Percentiles rank a stretch among this genome's conserved stretches.
Evolutionary conservation across 2,888 invertebrate species (phyloP).

Genomic region (Conops quadrifasciatus): DNA sequence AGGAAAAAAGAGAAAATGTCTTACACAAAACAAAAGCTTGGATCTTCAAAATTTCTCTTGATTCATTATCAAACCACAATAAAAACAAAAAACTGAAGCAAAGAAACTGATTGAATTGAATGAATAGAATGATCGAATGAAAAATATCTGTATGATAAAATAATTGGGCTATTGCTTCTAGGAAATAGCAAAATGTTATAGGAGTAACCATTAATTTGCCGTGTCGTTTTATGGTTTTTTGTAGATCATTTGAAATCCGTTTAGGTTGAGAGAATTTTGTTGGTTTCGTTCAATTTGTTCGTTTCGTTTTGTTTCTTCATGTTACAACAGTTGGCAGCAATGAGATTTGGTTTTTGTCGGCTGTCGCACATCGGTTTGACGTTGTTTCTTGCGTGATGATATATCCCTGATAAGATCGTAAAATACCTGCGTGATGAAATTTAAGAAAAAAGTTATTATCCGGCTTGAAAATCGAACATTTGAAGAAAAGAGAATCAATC

Average conservation of each 20-base stretch:
- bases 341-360: slow-evolving; percentile 64
- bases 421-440: slow-evolving; percentile 59
- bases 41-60: slow-evolving; percentile 4
- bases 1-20: slow-evolving; percentile 17
- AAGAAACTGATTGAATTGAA: slow-evolving; percentile 3
- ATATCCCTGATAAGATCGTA: slow-evolving; percentile 67
- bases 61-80: slow-evolving; percentile 22
- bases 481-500: too few species aligned
- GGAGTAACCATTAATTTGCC: not conserved
- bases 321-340: slow-evolving; percentile 66
- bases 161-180: too few species aligned
- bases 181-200: too few species aligned
- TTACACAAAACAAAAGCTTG: too few species aligned
- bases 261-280: not conserved
- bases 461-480: not conserved
- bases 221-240: slow-evolving; percentile 1
- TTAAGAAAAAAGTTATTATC: slow-evolving; percentile 25
- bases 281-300: not conserved
- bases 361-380: slow-evolving; percentile 64
- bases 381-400: slow-evolving; percentile 65
- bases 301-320: slow-evolving; percentile 33
- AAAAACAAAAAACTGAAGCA: slow-evolving; percentile 22
- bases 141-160: not conserved
- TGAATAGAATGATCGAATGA: not conserved
- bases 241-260: not conserved